Evolutionary conservation across 1,140 invertebrate genomes (phyloP).

Genomic region (Caenorhabditis remanei): DNA sequence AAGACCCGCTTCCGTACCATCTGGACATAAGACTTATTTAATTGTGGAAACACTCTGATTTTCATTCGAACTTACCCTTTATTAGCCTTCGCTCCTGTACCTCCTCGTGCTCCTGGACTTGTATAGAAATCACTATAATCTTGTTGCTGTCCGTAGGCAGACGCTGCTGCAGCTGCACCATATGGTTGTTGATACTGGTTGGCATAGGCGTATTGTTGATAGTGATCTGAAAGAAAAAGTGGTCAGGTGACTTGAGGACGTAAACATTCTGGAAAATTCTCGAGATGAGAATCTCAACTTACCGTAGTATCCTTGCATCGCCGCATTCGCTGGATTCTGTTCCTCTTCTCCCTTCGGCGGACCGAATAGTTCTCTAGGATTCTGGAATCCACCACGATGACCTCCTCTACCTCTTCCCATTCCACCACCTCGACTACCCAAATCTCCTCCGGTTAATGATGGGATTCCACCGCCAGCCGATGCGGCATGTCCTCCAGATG

Average conservation of each 20-base stretch:
- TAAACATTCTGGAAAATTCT: not conserved
- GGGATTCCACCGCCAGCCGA: conserved; percentile 23
- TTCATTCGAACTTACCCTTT: conserved; percentile 1
- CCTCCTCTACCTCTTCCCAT: conserved; percentile 3
- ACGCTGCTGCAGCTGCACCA: not conserved
- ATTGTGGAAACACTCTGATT: not conserved
- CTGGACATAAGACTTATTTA: not conserved
- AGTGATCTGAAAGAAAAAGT: conserved; percentile 29
- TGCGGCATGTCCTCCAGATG: not conserved
- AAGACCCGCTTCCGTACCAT: conserved; percentile 43
- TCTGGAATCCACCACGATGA: conserved; percentile 36
- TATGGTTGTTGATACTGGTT: conserved; percentile 11
- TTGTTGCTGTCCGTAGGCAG: conserved; percentile 9
- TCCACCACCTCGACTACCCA: not conserved
- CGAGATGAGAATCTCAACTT: not conserved
- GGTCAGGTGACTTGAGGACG: no score
- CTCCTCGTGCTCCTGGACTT: conserved; percentile 51
- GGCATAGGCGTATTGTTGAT: conserved; percentile 38
- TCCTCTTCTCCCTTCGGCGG: conserved; percentile 24
- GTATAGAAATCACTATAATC: conserved; percentile 47
- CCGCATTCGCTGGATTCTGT: not conserved
- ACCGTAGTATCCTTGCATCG: conserved; percentile 37
- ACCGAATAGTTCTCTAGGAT: conserved; percentile 16
- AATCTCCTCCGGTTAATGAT: not conserved
- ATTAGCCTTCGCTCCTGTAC: conserved; percentile 11